These are phyloP conservation scores for Clamator glandarius DNA, from an alignment of 2,797 vertebrate species.

Conservation along the genomic window DNA sequence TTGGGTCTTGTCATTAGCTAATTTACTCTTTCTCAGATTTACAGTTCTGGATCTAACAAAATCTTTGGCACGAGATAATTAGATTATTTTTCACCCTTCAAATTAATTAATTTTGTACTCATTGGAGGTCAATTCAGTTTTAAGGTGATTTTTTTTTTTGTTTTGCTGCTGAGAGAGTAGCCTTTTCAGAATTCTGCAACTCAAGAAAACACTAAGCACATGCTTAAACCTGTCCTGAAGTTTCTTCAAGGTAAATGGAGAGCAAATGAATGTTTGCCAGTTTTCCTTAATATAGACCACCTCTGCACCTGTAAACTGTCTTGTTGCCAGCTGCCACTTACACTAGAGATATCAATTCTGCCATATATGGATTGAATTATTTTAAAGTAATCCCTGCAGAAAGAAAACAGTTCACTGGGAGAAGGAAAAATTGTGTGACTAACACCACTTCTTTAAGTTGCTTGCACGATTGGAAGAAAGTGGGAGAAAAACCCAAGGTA, in stretches of 20 bases:
- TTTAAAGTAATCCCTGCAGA: constrained; percentile 1
- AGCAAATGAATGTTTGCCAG: constrained; percentile 13
- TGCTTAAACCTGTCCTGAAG: neutral
- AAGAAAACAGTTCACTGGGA: neutral
- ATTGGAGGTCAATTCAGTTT: neutral
- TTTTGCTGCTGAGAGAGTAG: neutral
- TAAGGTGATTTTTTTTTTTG: neutral
- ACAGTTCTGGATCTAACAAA: neutral
- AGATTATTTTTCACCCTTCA: neutral
- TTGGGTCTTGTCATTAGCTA: neutral
- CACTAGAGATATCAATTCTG: neutral
- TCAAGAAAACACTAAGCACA: neutral
- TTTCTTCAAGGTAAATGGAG: constrained; percentile 5
- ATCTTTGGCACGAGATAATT: neutral
- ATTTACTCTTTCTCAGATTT: neutral
- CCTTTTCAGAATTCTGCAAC: neutral
- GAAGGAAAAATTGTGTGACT: neutral
- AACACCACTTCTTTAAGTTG: neutral
- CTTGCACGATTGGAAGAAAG: neutral
- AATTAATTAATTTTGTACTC: neutral
- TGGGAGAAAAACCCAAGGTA: neutral
- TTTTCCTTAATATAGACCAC: constrained; percentile 21
- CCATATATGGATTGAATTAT: neutral
- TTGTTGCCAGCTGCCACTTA: neutral
- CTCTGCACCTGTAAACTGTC: constrained; percentile 12